A percentile compares a stretch with the other conserved stretches of the same genome.
Conservation (phyloP, 2,888 invertebrate species). For the Deilephila porcellus region DNA sequence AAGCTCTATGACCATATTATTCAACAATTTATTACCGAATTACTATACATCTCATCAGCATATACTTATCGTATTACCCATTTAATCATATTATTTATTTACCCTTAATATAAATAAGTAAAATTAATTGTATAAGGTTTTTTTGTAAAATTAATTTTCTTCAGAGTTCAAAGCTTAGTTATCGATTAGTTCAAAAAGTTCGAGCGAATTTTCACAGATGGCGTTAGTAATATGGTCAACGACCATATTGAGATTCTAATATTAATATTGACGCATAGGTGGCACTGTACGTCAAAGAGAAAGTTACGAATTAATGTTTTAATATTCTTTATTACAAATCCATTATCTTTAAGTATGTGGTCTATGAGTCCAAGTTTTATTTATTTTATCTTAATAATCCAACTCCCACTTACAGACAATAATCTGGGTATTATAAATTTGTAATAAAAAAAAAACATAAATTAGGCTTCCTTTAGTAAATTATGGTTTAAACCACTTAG, state of each 20-base stretch:
- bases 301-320: too few species aligned
- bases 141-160: too few species aligned
- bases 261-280: neutral
- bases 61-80: neutral
- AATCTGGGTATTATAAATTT: too few species aligned
- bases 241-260: slow-evolving; percentile 38
- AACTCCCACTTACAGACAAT: too few species aligned
- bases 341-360: too few species aligned
- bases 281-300: slow-evolving; percentile 3
- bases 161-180: neutral
- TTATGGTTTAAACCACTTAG: too few species aligned
- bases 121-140: neutral
- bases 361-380: too few species aligned
- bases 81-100: neutral
- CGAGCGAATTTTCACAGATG: slow-evolving; percentile 35
- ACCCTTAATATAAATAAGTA: neutral
- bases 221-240: slow-evolving; percentile 44
- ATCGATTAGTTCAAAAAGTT: neutral
- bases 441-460: too few species aligned
- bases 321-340: too few species aligned
- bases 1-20: slow-evolving; percentile 54
- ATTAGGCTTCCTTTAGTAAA: too few species aligned
- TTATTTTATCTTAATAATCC: too few species aligned
- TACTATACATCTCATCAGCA: neutral
- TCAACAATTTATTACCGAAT: too few species aligned